Percentiles rank a stretch among this genome's conserved stretches.
phyloP scores from a whole-genome alignment of 2,113 vertebrate species.

The Oenanthe melanoleuca region DNA sequence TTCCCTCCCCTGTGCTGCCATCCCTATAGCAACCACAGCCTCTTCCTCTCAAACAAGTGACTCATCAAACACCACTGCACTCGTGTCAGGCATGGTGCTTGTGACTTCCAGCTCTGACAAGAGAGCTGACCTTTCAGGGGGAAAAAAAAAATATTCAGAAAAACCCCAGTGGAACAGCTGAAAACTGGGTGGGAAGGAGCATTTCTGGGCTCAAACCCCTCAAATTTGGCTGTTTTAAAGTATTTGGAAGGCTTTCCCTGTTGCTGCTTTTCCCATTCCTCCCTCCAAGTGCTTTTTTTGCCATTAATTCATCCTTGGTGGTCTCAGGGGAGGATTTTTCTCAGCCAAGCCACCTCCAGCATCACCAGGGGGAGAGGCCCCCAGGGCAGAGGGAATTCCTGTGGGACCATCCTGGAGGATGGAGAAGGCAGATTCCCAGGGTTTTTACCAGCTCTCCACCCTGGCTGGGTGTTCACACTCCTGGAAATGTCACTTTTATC shows the following conservation, averaged over 20 bases:
- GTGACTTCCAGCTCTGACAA: constrained; percentile 8
- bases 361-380: accelerated
- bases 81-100: neutral
- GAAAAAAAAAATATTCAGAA: too few relatives aligned
- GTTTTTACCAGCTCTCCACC: accelerated
- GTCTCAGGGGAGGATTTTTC: accelerated
- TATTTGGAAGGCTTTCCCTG: neutral
- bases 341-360: neutral
- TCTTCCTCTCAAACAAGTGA: constrained; percentile 48
- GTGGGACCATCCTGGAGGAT: neutral
- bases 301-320: accelerated
- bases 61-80: constrained; percentile 6
- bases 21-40: constrained; percentile 64
- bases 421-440: neutral
- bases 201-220: accelerated
- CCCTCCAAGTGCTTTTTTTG: neutral
- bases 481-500: neutral
- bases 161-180: neutral
- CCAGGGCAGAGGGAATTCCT: neutral
- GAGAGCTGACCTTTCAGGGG: neutral
- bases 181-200: neutral
- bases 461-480: accelerated
- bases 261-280: neutral
- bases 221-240: neutral
- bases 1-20: constrained; percentile 35